A percentile compares a stretch with the other conserved stretches of the same genome.
These are phyloP conservation scores for Calephelis perditalis DNA, from an alignment of 2,888 invertebrate genomes.

Conservation along the genomic window DNA sequence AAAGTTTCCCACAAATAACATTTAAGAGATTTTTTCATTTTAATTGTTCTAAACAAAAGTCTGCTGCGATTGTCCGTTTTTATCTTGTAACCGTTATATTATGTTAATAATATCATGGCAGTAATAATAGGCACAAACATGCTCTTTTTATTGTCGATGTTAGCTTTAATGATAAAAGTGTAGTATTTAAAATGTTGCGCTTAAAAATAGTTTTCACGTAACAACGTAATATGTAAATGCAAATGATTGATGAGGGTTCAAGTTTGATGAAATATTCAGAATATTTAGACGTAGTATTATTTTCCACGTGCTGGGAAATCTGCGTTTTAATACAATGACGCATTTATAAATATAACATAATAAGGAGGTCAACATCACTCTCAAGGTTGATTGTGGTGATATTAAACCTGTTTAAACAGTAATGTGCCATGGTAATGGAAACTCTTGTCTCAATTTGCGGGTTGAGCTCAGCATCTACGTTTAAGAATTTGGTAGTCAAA, in stretches of 20 bases:
- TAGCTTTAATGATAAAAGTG: neutral
- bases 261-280: slow-evolving; percentile 1
- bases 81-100: too few relatives aligned
- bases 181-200: neutral
- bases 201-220: neutral
- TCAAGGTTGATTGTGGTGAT: slow-evolving; percentile 11
- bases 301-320: slow-evolving; percentile 14
- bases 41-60: too few relatives aligned
- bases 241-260: slow-evolving; percentile 3
- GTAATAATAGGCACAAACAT: neutral
- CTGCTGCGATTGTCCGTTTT: too few relatives aligned
- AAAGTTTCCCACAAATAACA: too few relatives aligned
- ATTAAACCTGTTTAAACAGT: slow-evolving; percentile 5
- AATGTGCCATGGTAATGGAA: neutral
- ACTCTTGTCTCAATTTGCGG: neutral
- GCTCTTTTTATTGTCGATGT: neutral
- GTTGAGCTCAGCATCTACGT: neutral
- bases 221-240: slow-evolving; percentile 1
- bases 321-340: slow-evolving; percentile 20
- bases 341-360: slow-evolving; percentile 15
- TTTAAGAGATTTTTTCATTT: too few relatives aligned
- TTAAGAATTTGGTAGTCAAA: neutral
- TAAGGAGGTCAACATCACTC: slow-evolving; percentile 17
- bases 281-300: slow-evolving; percentile 6
- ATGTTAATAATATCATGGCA: too few relatives aligned